phyloP scores from a whole-genome alignment of 1,140 invertebrate species.

The Antheraea pernyi region DNA sequence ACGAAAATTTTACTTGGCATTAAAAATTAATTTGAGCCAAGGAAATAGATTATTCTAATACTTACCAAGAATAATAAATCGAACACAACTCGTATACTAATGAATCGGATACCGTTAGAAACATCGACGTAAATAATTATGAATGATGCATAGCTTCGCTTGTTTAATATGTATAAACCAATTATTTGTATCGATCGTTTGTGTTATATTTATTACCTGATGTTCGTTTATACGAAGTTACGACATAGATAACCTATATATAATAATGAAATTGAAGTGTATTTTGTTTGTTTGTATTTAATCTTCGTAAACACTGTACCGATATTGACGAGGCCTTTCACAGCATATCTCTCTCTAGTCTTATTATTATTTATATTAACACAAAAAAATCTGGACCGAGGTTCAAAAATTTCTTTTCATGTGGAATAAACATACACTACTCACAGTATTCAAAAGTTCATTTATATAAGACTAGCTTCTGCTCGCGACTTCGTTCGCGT shows the following conservation, averaged over 20 bases:
- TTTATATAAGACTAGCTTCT: too few relatives aligned
- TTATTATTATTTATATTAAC: too few relatives aligned
- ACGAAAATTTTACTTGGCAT: slow-evolving; percentile 30
- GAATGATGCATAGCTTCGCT: background rate
- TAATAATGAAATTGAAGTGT: too few relatives aligned
- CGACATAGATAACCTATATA: background rate
- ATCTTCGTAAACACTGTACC: too few relatives aligned
- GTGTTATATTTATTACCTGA: background rate
- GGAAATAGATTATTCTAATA: slow-evolving; percentile 4
- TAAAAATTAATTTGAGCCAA: slow-evolving; percentile 20
- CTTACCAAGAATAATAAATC: slow-evolving; percentile 6
- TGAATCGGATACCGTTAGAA: background rate
- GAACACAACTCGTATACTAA: background rate
- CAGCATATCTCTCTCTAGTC: too few relatives aligned
- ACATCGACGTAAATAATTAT: slow-evolving; percentile 1
- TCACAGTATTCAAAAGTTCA: too few relatives aligned
- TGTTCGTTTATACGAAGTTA: background rate
- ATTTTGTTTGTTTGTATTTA: background rate
- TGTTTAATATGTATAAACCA: background rate
- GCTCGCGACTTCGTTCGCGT: too few relatives aligned
- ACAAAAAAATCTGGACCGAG: too few relatives aligned
- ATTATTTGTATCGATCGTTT: background rate
- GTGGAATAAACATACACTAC: too few relatives aligned
- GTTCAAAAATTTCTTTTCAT: too few relatives aligned
- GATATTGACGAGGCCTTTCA: too few relatives aligned